Conservation (phyloP, 1,140 invertebrate species). For the Hetaerina americana region DNA sequence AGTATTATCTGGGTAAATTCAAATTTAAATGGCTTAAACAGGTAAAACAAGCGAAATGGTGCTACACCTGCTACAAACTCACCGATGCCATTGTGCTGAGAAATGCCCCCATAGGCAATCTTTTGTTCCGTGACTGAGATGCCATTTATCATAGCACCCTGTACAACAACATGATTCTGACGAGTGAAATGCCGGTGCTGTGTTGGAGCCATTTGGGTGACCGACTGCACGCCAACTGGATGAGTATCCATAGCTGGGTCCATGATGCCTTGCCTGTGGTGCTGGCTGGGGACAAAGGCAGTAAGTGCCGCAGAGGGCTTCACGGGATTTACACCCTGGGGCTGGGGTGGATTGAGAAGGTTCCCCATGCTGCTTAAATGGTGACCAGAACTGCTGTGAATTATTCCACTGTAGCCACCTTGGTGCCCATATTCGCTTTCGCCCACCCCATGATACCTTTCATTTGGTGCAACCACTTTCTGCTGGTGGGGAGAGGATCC, state of each 20-base stretch:
- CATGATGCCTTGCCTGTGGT: neutral
- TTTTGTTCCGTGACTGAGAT: neutral
- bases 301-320: neutral
- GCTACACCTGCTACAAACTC: no score
- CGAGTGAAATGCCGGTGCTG: neutral
- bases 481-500: conserved; percentile 8
- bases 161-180: neutral
- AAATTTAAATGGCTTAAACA: no score
- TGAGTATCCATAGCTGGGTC: neutral
- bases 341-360: neutral
- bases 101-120: neutral
- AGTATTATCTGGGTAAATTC: no score
- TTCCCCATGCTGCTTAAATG: neutral
- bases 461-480: neutral
- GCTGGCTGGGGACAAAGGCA: neutral
- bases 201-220: neutral
- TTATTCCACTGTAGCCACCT: neutral
- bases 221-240: neutral
- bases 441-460: neutral
- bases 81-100: neutral
- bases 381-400: neutral
- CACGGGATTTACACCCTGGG: neutral
- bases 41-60: no score
- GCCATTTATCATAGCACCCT: neutral
- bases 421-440: neutral